Conservation (phyloP, 2,888 invertebrate genomes). For the Nebria brevicollis region DNA sequence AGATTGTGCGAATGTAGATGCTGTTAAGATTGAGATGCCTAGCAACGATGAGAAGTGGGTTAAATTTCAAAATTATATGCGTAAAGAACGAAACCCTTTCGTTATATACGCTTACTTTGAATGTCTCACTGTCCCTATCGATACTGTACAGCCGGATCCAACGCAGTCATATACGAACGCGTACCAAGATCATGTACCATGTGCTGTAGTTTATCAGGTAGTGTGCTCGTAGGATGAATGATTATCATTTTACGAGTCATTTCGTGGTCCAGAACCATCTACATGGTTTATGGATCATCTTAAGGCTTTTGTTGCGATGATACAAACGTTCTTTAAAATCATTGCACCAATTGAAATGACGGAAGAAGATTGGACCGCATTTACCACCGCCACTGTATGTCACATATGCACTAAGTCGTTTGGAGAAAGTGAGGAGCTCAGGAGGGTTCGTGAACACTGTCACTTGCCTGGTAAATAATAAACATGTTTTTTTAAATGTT, state of each 20-base stretch:
- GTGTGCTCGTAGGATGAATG: conserved; percentile 35
- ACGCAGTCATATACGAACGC: conserved; percentile 10
- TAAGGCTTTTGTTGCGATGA: background rate
- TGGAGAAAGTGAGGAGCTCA: background rate
- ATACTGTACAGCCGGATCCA: conserved; percentile 11
- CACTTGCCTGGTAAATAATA: conserved; percentile 49
- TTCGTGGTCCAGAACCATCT: conserved; percentile 22
- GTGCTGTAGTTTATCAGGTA: conserved; percentile 47
- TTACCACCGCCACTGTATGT: conserved; percentile 25
- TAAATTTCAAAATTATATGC: conserved; percentile 22
- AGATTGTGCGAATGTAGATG: conserved; percentile 22
- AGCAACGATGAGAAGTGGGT: conserved; percentile 6
- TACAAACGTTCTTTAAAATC: conserved; percentile 24
- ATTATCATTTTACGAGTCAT: conserved; percentile 20
- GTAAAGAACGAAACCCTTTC: conserved; percentile 30
- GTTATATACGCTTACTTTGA: conserved; percentile 37
- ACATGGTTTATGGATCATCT: conserved; percentile 24
- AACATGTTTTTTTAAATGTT: conserved; percentile 11
- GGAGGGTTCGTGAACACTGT: conserved; percentile 45
- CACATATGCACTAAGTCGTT: conserved; percentile 32
- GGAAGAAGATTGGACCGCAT: conserved; percentile 11
- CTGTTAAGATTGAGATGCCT: conserved; percentile 20
- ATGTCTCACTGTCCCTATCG: conserved; percentile 21
- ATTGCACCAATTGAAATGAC: conserved; percentile 26
- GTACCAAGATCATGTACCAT: conserved; percentile 47